A percentile compares a stretch with the other conserved stretches of the same genome.
These are phyloP conservation scores for Tetramorium alpestre DNA, from an alignment of 1,140 invertebrate genomes.

Conservation along the genomic window DNA sequence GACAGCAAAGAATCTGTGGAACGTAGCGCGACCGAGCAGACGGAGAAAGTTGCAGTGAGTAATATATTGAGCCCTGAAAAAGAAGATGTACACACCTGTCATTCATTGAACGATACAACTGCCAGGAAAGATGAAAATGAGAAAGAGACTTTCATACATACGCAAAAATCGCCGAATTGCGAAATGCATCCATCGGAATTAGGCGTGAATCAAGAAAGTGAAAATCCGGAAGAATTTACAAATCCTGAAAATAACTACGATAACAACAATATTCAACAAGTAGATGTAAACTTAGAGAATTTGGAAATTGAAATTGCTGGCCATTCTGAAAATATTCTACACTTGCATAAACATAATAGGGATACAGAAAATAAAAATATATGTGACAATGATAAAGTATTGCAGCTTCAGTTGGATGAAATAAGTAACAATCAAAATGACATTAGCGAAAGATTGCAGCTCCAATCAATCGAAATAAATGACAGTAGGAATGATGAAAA, in stretches of 20 bases:
- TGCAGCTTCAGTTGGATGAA: neutral
- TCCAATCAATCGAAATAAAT: neutral
- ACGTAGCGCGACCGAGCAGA: neutral
- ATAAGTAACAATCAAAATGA: neutral
- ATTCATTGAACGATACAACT: neutral
- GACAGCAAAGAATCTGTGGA: conserved; percentile 16
- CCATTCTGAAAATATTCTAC: neutral
- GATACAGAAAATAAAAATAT: neutral
- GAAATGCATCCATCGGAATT: neutral
- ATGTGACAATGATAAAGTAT: neutral
- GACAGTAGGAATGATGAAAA: neutral
- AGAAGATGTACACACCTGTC: neutral
- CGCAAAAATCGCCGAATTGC: neutral
- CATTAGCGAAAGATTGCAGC: neutral
- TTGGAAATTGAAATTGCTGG: conserved; percentile 19
- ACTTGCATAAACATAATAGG: neutral
- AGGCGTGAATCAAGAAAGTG: neutral
- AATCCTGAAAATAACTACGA: neutral
- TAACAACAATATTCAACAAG: conserved; percentile 41
- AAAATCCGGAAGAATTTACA: neutral
- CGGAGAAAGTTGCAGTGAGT: neutral
- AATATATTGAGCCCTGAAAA: neutral
- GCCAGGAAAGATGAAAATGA: neutral
- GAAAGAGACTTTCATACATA: conserved; percentile 11
- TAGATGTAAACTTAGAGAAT: conserved; percentile 27